These are phyloP conservation scores for Thalpophila matura DNA, from an alignment of 2,888 invertebrate species.

Conservation along the genomic window DNA sequence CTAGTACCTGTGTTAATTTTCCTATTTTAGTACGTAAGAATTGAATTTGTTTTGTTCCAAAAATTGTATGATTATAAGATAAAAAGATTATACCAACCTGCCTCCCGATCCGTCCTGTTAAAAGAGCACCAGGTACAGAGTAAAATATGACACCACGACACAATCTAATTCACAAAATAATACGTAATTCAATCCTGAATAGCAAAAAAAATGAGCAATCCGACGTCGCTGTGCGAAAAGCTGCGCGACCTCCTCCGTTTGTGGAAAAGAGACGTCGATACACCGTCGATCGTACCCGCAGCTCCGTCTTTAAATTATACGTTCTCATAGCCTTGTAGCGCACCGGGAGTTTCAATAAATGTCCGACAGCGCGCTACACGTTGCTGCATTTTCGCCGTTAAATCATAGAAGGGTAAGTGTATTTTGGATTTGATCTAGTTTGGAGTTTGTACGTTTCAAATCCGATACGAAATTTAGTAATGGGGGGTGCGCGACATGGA, in stretches of 20 bases:
- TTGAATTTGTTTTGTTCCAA: conserved; percentile 34
- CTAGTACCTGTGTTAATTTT: not conserved
- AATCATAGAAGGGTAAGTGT: rapidly evolving
- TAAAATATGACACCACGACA: conserved; percentile 86
- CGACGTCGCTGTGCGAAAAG: conserved; percentile 79
- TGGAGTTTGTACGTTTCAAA: conserved; percentile 67
- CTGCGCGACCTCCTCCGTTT: conserved; percentile 70
- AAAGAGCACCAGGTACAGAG: conserved; percentile 80
- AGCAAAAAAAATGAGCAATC: conserved; percentile 88
- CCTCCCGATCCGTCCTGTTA: conserved; percentile 75
- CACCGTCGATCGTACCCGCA: conserved; percentile 65
- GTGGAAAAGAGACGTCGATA: conserved; percentile 79
- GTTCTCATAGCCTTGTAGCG: conserved; percentile 90
- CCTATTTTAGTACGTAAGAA: conserved; percentile 25
- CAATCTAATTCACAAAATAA: conserved; percentile 91
- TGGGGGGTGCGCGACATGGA: conserved; percentile 90
- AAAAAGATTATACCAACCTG: conserved; percentile 76
- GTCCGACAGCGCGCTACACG: conserved; percentile 58
- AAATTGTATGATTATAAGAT: conserved; percentile 43
- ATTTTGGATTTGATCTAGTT: conserved; percentile 20
- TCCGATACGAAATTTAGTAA: conserved; percentile 86
- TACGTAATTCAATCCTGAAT: conserved; percentile 88
- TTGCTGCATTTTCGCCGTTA: conserved; percentile 65
- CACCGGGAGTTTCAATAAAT: conserved; percentile 65
- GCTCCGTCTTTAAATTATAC: conserved; percentile 90